Evolutionary conservation across 2,797 vertebrate species (phyloP), one percentile per base, ranked within the genome.

Genomic region (Urosaurus nigricauda): DNA sequence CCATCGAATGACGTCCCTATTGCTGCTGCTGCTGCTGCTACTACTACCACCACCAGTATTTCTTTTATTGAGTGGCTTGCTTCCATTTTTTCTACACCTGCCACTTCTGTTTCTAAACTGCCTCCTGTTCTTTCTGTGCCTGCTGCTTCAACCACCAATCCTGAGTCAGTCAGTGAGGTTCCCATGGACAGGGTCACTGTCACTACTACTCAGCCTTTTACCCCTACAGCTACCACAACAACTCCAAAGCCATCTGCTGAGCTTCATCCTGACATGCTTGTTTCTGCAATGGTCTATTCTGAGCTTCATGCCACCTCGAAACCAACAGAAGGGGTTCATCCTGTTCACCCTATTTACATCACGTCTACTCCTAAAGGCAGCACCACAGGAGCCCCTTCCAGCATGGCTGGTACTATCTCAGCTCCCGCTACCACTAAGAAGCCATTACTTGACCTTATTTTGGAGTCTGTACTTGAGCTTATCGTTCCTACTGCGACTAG

Each of bases 1-100:
- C 3, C 43, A 43, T 43, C n/a, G n/a, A n/a, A n/a, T n/a, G n/a
- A n/a, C n/a, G n/a, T n/a, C n/a, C n/a, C n/a, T n/a, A n/a, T n/a
- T n/a, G n/a, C n/a, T n/a, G n/a, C n/a, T n/a, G n/a, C n/a, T n/a
- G n/a, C 0, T 0, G 5, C n/a, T 75, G 32, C 65, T 24, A 32
- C 40, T 29, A 2, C 29, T 5, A 37, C 16, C 5, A 6, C 71
- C n/a, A n/a, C 12, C 7, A 0, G 21, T 0, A 0, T 17, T 16
- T 58, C 56, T 58, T 58, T 58, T 17, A 2, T 58, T 58, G 2
- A 58, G 2, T 17, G 14, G 56, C 14, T 58, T 58, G 56, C 56
- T 58, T 2, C 14, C 16, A 21, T 5, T 35, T 58, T 75, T 56
- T 51, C 6, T 4, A 32, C 29, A 5, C 0, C 29, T 14, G 29